Evolutionary conservation across 2,888 invertebrate species (phyloP).

Genomic region (Pseudoips prasinana): DNA sequence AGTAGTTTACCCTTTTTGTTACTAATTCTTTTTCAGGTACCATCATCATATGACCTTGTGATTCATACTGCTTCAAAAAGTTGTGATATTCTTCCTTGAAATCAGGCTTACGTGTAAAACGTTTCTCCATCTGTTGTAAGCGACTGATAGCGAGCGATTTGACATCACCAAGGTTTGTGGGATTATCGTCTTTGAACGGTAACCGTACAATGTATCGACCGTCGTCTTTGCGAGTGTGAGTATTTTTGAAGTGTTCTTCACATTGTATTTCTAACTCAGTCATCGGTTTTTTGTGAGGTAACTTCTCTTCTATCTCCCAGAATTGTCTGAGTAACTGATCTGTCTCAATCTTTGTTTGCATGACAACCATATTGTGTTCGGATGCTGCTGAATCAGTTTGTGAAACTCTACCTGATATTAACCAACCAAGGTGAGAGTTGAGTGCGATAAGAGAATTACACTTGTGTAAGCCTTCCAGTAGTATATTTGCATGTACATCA

Average conservation of each 20-base stretch:
- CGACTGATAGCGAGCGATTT: constrained; percentile 15
- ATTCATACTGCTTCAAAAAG: constrained; percentile 20
- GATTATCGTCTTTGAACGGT: constrained; percentile 17
- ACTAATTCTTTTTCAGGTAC: constrained; percentile 18
- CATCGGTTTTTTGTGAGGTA: constrained; percentile 11
- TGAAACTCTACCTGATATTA: constrained; percentile 20
- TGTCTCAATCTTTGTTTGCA: constrained; percentile 14
- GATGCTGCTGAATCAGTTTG: constrained; percentile 10
- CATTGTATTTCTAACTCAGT: constrained; percentile 18
- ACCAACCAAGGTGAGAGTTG: constrained; percentile 23
- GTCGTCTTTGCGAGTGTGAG: constrained; percentile 1
- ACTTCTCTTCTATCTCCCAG: constrained; percentile 26
- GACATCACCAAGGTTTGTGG: constrained; percentile 16
- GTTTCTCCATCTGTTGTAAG: constrained; percentile 20
- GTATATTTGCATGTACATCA: constrained; percentile 20
- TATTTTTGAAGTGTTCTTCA: constrained; percentile 20
- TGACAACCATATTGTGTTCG: constrained; percentile 15
- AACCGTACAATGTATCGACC: constrained; percentile 23
- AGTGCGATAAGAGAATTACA: constrained; percentile 15
- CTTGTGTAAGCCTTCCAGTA: constrained; percentile 19
- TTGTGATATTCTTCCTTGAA: constrained; percentile 20
- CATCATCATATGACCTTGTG: constrained; percentile 19
- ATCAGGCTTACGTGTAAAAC: constrained; percentile 15
- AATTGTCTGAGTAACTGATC: constrained; percentile 21
- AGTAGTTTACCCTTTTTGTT: neutral